Evolutionary conservation across 1,140 invertebrate genomes (phyloP), one percentile per base, ranked within the genome.

Genomic region (Magallana ariakensis): DNA sequence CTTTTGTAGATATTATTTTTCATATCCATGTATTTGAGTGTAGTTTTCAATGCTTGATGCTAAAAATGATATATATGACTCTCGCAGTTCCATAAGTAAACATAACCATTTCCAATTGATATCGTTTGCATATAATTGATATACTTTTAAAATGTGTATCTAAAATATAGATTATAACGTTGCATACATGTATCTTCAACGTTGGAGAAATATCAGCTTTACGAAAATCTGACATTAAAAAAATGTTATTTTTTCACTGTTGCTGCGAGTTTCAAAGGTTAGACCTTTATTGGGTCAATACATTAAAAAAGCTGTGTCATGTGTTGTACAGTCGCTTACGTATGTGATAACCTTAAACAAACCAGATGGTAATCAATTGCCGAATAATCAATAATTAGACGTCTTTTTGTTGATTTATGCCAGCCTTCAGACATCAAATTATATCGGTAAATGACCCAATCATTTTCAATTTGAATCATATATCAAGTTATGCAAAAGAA

Each of bases 381-480:
- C 13, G 66, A 26, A 75, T 75, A 75, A 10, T 75, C 22, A 26
- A 26, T 75, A 75, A 75, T 13, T 13, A 7, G 5, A 75, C 33
- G 22, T 9, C 66, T 26, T 75, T 75, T 22, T 75, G 66, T 9
- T 26, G 66, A 75, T 33, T 33, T 75, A 33, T 62, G 15, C 15
- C 15, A 75, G 33, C 66, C 66, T 75, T 75, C 66, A 75, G 33
- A 75, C 33, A 75, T 60, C 58, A 60, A 75, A 22, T 33, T 75
- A 75, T 26, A 75, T 75, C 19, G 66, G 66, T 75, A 75, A 75
- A 75, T 75, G 66, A 75, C 10, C 19, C 33, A 75, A 26, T 75
- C 33, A 7, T 75, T 75, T 26, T 75, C 22, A 26, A 75, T 11
- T 75, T 75, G 33, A 8, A 22, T 75, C 13, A 75, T 75, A 33